Percentiles rank a stretch among this genome's conserved stretches.
phyloP scores from a whole-genome alignment of 2,113 vertebrate species.

The Geococcyx californianus region DNA sequence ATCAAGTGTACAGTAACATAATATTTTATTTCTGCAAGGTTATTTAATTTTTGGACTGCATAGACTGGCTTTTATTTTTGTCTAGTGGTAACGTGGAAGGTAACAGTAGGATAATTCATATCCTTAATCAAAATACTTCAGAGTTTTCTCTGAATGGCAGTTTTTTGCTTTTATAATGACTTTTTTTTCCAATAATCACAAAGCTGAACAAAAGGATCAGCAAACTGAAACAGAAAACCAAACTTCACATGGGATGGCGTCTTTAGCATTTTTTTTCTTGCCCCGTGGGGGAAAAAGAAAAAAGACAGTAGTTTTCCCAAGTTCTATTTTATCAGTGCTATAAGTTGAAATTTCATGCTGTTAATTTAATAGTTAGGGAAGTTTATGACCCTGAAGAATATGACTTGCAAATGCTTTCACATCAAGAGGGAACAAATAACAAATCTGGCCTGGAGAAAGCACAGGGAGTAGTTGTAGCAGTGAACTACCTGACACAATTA shows the following conservation, averaged over 20 bases:
- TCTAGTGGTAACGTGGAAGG: not conserved
- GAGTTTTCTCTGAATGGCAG: not conserved
- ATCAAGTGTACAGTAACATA: not conserved
- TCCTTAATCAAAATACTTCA: not conserved
- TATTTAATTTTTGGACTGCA: not conserved
- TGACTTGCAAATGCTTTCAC: not conserved
- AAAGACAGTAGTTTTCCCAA: not conserved
- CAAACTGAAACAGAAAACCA: not conserved
- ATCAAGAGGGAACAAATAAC: not conserved
- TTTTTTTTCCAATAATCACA: not conserved
- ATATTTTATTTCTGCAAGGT: not conserved
- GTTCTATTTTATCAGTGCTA: not conserved
- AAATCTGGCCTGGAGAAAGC: not conserved
- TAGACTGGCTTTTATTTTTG: not conserved
- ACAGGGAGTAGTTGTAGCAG: not conserved
- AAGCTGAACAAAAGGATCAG: not conserved
- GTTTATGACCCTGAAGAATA: slow-evolving; percentile 29
- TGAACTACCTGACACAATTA: not conserved
- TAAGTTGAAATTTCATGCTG: not conserved
- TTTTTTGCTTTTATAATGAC: not conserved
- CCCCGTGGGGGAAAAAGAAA: not conserved
- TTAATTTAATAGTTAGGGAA: slow-evolving; percentile 8
- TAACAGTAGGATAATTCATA: not conserved
- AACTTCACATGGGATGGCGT: not conserved
- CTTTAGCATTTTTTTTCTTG: not conserved